Evolutionary conservation across 2,888 invertebrate species (phyloP).

Genomic region (Rhyacophila evoluta): DNA sequence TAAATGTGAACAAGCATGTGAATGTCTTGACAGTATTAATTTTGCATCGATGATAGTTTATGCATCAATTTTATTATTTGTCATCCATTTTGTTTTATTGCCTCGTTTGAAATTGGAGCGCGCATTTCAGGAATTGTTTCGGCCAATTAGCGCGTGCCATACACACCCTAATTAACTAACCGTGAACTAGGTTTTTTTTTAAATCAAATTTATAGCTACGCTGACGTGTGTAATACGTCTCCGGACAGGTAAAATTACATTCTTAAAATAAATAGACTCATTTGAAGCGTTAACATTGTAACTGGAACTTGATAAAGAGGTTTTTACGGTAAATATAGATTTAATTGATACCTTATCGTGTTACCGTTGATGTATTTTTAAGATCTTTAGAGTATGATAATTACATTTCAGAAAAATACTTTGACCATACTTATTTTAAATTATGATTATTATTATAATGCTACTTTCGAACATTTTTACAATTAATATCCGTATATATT

Average conservation of each 20-base stretch:
- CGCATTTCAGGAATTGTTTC: conserved; percentile 27
- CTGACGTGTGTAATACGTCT: not conserved
- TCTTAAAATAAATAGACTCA: not conserved
- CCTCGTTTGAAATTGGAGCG: not conserved
- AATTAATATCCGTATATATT: too few relatives aligned
- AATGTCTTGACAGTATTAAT: too few relatives aligned
- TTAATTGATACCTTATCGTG: not conserved
- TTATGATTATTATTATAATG: too few relatives aligned
- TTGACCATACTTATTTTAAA: too few relatives aligned
- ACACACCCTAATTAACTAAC: not conserved
- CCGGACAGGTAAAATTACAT: not conserved
- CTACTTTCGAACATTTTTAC: too few relatives aligned
- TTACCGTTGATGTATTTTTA: too few relatives aligned
- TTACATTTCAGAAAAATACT: too few relatives aligned
- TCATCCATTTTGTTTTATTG: not conserved
- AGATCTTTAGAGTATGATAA: too few relatives aligned
- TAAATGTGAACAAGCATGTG: too few relatives aligned
- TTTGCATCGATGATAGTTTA: too few relatives aligned
- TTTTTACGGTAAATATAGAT: not conserved
- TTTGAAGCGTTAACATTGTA: not conserved
- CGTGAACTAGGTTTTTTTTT: not conserved
- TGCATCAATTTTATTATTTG: too few relatives aligned
- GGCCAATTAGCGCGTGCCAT: conserved; percentile 32
- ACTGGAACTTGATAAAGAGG: not conserved
- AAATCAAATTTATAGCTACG: not conserved